Base-by-base conservation (phyloP, 2,113 vertebrate species). In the Ascaphus truei region DNA sequence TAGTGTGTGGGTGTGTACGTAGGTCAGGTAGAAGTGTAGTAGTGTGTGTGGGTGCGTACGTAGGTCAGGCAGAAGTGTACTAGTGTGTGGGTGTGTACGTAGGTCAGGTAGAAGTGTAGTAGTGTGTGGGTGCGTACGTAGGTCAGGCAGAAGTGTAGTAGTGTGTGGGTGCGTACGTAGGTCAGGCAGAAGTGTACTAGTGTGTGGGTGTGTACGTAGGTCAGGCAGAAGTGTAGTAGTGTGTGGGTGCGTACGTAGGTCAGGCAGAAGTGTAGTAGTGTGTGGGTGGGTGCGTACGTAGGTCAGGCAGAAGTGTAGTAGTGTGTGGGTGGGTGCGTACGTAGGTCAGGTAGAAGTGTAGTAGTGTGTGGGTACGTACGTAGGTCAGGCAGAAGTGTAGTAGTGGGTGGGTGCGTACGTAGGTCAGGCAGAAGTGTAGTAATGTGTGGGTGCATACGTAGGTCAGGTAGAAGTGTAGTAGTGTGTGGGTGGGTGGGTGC, bases 21-120 rank as follows among this genome's bases (percentile, higher is more conserved):
- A 13, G 11, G 71, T 48, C 77, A 75, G 77, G 59, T 75, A 34
- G 33, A 0, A 18, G 7, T 7, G 9, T 31, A 64, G 37, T 0
- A 1, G 9, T 3, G 47, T 13, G 43, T 53, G 31, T 34, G 31
- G n/a, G n/a, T n/a, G n/a, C n/a, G n/a, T n/a, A n/a, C n/a, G n/a
- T n/a, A n/a, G n/a, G n/a, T n/a, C n/a, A n/a, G n/a, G n/a, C n/a
- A n/a, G n/a, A n/a, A n/a, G n/a, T n/a, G n/a, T n/a, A n/a, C n/a
- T n/a, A n/a, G n/a, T n/a, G n/a, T n/a, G n/a, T n/a, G n/a, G n/a
- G n/a, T n/a, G n/a, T n/a, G n/a, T n/a, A n/a, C n/a, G n/a, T n/a
- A 65, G 48, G 67, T 68, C 71, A 25, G 55, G 5, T 12, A 69
- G 71, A 18, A 55, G 0, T n/a, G 43, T 1, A 27, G 9, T 34